Conservation (phyloP, 2,797 vertebrate genomes). For the Danio tinwini region DNA sequence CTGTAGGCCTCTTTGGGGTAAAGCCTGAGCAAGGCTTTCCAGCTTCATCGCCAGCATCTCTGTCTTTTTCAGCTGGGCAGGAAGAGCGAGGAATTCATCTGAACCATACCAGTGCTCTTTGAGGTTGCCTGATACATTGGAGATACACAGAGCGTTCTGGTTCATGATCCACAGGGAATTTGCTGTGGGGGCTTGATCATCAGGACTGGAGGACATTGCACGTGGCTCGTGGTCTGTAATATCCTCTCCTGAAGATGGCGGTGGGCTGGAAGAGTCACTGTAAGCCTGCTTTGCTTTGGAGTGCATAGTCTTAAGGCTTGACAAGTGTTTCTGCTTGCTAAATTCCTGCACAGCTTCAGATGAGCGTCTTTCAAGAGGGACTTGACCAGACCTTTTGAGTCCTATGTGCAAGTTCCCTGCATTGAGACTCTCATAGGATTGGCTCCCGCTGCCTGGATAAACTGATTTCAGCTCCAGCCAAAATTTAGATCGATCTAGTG, state of each 20-base stretch:
- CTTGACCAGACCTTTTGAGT: conserved; percentile 55
- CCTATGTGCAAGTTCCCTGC: conserved; percentile 68
- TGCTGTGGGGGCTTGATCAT: conserved; percentile 61
- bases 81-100: conserved; percentile 95
- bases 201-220: conserved; percentile 63
- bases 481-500: conserved; percentile 87
- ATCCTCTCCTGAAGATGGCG: conserved; percentile 64
- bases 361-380: conserved; percentile 71
- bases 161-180: conserved; percentile 60
- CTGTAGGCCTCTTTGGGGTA: conserved; percentile 79
- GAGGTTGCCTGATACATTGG: conserved; percentile 61
- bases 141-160: conserved; percentile 28
- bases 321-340: conserved; percentile 41
- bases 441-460: conserved; percentile 81
- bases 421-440: conserved; percentile 85
- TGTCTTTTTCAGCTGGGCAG: conserved; percentile 90
- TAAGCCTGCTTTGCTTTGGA: conserved; percentile 48
- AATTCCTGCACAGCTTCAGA: conserved; percentile 65
- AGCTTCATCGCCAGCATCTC: conserved; percentile 91
- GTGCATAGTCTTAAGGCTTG: conserved; percentile 42
- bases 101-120: conserved; percentile 90
- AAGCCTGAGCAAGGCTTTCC: conserved; percentile 87
- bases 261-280: conserved; percentile 70
- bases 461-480: conserved; percentile 85
- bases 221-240: conserved; percentile 49